Evolutionary conservation across 1,140 invertebrate genomes (phyloP), one percentile per base, ranked within the genome.

Genomic region (Dryas iulia): DNA sequence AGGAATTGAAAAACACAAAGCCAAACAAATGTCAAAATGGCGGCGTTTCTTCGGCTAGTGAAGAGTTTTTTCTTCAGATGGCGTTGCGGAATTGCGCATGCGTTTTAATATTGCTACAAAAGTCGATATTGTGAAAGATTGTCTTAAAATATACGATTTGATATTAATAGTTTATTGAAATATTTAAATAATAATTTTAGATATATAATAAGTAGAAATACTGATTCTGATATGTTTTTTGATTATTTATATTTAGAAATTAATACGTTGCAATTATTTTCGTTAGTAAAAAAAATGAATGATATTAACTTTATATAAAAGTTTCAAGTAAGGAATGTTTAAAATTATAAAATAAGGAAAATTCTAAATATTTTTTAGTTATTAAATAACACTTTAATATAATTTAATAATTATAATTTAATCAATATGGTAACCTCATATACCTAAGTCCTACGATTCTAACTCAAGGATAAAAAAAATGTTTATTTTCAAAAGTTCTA

Each of bases 21-120:
- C 88, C 81, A 89, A 89, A 89, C 88, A 90, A 90, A 90, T 87
- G 88, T 90, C 88, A 90, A 90, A 90, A 90, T 90, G 88, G 88
- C 87, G 87, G 86, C 84, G 82, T 79, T 82, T 83, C 72, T 80
- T 84, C 75, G 18, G 53, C 14, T 57, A 74, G 61, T 71, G 61
- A 71, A 72, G 11, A 39, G 25, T 65, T 65, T 71, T 56, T 64
- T 60, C 35, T 63, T 68, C 73, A 88, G 88, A 86, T 82, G 84
- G 84, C 88, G 84, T 76, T 74, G 25, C 33, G 25, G 62, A 58
- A 65, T 57, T 58, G 78, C 84, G 86, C 82, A 84, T 87, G 84
- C 83, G 83, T 83, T 84, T 81, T 75, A 78, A 69, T 66, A 72
- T 59, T 78, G 69, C 68, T 66, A n/a, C 11, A 66, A 69, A 79